A percentile compares a stretch with the other conserved stretches of the same genome.
phyloP scores from a whole-genome alignment of 2,113 vertebrate genomes.

The Tenrec ecaudatus region DNA sequence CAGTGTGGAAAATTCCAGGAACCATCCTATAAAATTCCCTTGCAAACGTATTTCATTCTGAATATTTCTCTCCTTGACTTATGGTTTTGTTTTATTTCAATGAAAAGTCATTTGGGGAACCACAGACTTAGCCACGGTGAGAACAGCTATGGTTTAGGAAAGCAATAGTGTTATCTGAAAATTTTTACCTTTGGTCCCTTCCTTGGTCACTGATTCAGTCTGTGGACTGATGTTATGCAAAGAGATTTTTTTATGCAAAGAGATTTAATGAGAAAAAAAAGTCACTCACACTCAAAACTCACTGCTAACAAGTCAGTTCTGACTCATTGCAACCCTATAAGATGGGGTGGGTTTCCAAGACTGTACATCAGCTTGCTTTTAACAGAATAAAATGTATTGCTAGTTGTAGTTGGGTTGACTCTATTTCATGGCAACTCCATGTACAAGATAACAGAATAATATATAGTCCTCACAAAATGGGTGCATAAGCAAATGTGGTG shows the following conservation, averaged over 20 bases:
- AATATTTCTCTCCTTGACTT: not conserved
- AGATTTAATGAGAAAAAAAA: too few species aligned
- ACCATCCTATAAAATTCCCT: not conserved
- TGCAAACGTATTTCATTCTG: not conserved
- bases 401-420: too few species aligned
- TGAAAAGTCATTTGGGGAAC: constrained; percentile 32
- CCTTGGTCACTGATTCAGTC: not conserved
- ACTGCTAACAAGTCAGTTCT: too few species aligned
- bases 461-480: too few species aligned
- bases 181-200: not conserved
- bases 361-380: too few species aligned
- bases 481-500: too few species aligned
- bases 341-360: too few species aligned
- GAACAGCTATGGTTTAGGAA: not conserved
- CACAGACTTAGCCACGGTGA: not conserved
- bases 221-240: not conserved
- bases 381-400: too few species aligned
- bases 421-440: too few species aligned
- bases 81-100: not conserved
- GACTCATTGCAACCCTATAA: too few species aligned
- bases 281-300: too few species aligned
- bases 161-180: not conserved
- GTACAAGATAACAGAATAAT: too few species aligned
- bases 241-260: not conserved
- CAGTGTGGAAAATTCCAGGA: not conserved